Evolutionary conservation across 2,888 invertebrate genomes (phyloP).

Genomic region (Cryptocheilus praepositus): DNA sequence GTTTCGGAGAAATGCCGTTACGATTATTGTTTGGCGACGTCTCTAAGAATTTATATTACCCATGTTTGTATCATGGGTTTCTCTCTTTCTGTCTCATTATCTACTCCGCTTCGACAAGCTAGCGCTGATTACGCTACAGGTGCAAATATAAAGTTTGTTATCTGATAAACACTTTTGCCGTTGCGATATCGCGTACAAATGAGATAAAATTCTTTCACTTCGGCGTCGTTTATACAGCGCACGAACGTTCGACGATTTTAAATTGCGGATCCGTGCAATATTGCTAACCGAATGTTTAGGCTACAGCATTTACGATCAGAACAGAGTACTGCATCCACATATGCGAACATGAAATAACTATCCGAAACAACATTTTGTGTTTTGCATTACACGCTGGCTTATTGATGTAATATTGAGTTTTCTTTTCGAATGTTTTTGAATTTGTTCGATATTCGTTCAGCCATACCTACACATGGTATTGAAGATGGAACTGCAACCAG

Average conservation of each 20-base stretch:
- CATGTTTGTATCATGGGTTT: neutral
- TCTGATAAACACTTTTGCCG: conserved; percentile 43
- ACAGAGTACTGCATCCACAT: no score
- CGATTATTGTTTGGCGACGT: neutral
- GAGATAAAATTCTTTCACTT: conserved; percentile 41
- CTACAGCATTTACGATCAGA: no score
- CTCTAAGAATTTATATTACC: neutral
- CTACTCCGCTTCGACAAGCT: neutral
- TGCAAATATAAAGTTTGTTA: conserved; percentile 37
- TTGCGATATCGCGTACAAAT: conserved; percentile 43
- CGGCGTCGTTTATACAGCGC: conserved; percentile 13
- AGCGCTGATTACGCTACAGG: neutral
- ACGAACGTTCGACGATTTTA: conserved; percentile 17
- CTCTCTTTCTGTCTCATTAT: neutral
- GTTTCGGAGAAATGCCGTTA: neutral
- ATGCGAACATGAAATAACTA: no score
- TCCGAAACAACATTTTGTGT: no score
- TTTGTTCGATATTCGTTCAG: no score
- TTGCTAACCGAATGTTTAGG: no score
- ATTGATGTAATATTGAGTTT: no score
- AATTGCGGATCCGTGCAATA: no score
- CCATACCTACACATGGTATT: no score
- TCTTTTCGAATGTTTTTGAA: no score
- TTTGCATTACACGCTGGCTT: no score
- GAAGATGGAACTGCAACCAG: no score